A percentile compares a stretch with the other conserved stretches of the same genome.
These are phyloP conservation scores for Monomorium pharaonis DNA, from an alignment of 1,140 invertebrate species.

Conservation along the genomic window DNA sequence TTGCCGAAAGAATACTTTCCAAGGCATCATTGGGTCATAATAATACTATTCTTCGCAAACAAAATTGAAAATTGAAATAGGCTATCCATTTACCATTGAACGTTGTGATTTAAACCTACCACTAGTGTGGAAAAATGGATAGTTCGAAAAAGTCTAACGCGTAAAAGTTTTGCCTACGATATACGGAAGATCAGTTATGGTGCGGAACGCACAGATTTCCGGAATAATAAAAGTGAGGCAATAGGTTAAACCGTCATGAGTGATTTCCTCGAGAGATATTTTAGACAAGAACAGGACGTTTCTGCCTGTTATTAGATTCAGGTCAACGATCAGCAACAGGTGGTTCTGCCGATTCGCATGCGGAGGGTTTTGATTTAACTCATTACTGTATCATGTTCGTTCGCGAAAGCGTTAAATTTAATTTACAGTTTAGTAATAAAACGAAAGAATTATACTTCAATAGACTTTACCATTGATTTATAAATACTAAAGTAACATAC, in stretches of 20 bases:
- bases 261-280: slow-evolving; percentile 29
- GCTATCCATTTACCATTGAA: background rate
- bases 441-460: background rate
- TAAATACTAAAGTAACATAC: background rate
- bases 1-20: background rate
- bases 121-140: background rate
- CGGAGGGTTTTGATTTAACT: slow-evolving; percentile 40
- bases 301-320: slow-evolving; percentile 63
- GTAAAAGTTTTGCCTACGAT: background rate
- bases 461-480: background rate
- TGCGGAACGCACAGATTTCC: background rate
- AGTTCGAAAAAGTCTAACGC: background rate
- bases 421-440: too few relatives aligned
- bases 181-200: background rate
- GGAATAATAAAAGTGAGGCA: slow-evolving; percentile 55
- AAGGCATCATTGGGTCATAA: background rate
- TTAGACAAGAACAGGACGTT: slow-evolving; percentile 36
- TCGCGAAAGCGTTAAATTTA: background rate
- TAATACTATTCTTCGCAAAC: background rate
- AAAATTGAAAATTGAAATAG: slow-evolving; percentile 8
- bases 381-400: slow-evolving; percentile 56
- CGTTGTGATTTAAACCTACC: background rate
- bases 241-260: slow-evolving; percentile 32
- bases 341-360: slow-evolving; percentile 19
- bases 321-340: slow-evolving; percentile 64